These are phyloP conservation scores for Chaetodon trifasciatus DNA, from an alignment of 2,797 vertebrate species.

Conservation along the genomic window DNA sequence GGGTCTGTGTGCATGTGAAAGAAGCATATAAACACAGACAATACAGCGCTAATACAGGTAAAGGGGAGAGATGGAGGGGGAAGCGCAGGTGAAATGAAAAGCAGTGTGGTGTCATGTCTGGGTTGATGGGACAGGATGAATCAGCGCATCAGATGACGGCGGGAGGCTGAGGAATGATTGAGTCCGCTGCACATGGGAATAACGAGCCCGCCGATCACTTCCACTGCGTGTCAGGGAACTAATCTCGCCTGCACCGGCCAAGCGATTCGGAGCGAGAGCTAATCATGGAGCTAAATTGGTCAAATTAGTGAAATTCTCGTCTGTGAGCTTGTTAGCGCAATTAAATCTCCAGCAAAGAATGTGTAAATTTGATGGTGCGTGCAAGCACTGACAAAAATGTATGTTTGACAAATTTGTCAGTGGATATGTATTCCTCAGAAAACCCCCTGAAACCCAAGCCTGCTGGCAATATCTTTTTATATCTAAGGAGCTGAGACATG, in stretches of 20 bases:
- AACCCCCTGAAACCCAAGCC: background rate
- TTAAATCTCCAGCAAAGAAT: conserved; percentile 6
- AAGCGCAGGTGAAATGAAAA: conserved; percentile 4
- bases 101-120: conserved; percentile 7
- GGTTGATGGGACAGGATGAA: conserved; percentile 42
- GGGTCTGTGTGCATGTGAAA: background rate
- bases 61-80: background rate
- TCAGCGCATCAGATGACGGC: conserved; percentile 47
- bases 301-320: conserved; percentile 38
- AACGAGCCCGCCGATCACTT: conserved; percentile 51
- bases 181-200: conserved; percentile 49
- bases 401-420: background rate
- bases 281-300: conserved; percentile 49
- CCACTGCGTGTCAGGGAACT: conserved; percentile 38
- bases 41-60: background rate
- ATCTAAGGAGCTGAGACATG: background rate
- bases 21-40: background rate
- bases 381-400: background rate
- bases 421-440: background rate
- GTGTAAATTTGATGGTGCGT: background rate
- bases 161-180: conserved; percentile 47
- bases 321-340: conserved; percentile 14
- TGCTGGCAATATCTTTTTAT: background rate
- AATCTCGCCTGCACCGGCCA: conserved; percentile 23
- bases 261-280: conserved; percentile 21